These are phyloP conservation scores for Sympetrum striolatum DNA, from an alignment of 2,888 invertebrate genomes.

Conservation along the genomic window DNA sequence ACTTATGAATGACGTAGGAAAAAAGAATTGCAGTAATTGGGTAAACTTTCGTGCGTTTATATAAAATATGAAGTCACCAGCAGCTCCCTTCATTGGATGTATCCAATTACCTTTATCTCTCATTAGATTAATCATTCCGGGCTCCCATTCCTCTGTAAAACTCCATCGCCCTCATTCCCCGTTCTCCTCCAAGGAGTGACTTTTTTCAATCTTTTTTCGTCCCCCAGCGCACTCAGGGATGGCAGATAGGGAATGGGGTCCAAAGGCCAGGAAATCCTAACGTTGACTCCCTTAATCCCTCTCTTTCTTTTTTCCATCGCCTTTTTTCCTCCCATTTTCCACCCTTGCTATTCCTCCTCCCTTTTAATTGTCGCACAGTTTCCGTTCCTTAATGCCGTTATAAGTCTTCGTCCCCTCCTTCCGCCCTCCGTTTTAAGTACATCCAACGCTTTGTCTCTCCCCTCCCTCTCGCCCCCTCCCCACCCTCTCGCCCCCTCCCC, in stretches of 20 bases:
- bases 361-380: slow-evolving; percentile 23
- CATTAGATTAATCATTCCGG: slow-evolving; percentile 33
- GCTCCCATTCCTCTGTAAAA: neutral
- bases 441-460: neutral
- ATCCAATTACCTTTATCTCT: slow-evolving; percentile 36
- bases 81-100: neutral
- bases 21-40: neutral
- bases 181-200: neutral
- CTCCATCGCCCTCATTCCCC: neutral
- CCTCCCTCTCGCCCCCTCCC: neutral
- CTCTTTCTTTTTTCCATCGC: neutral
- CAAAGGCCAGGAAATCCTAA: slow-evolving; percentile 33
- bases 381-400: slow-evolving; percentile 41
- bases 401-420: slow-evolving; percentile 7
- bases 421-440: neutral
- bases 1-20: neutral
- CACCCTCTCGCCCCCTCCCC: neutral
- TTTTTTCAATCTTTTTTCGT: neutral
- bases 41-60: slow-evolving; percentile 9
- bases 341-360: neutral
- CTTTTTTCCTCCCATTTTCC: slow-evolving; percentile 20
- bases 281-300: slow-evolving; percentile 38
- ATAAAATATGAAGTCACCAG: slow-evolving; percentile 28
- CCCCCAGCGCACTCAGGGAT: neutral
- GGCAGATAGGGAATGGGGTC: neutral